Evolutionary conservation across 2,797 vertebrate genomes (phyloP).

Genomic region (Trachops cirrhosus): DNA sequence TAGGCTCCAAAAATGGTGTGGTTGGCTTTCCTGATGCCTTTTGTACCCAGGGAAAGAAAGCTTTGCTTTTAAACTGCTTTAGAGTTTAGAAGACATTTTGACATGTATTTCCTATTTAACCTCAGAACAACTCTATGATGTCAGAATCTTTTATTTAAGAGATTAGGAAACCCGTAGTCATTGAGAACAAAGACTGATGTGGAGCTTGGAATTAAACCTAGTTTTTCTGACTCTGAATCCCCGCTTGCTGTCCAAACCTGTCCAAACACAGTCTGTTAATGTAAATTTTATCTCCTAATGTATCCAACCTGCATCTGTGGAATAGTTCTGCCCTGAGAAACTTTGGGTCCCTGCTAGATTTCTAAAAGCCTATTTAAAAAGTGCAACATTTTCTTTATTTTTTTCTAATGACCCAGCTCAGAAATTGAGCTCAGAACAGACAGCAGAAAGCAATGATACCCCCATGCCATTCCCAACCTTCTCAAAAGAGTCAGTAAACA

Average conservation of each 20-base stretch:
- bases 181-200: background rate
- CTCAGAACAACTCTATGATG: background rate
- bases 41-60: background rate
- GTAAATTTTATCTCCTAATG: background rate
- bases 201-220: background rate
- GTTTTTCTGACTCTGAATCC: background rate
- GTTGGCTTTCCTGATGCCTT: background rate
- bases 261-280: background rate
- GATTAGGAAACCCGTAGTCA: background rate
- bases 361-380: background rate
- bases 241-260: background rate
- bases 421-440: background rate
- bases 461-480: background rate
- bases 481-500: background rate
- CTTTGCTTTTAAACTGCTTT: background rate
- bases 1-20: background rate
- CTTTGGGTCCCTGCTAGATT: background rate
- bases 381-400: background rate
- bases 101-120: background rate
- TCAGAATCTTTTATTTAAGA: constrained; percentile 40
- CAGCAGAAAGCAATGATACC: background rate
- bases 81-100: background rate
- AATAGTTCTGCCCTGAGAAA: background rate
- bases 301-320: background rate
- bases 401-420: background rate